Evolutionary conservation across 2,113 vertebrate genomes (phyloP).

Genomic region (Gasterosteus aculeatus): DNA sequence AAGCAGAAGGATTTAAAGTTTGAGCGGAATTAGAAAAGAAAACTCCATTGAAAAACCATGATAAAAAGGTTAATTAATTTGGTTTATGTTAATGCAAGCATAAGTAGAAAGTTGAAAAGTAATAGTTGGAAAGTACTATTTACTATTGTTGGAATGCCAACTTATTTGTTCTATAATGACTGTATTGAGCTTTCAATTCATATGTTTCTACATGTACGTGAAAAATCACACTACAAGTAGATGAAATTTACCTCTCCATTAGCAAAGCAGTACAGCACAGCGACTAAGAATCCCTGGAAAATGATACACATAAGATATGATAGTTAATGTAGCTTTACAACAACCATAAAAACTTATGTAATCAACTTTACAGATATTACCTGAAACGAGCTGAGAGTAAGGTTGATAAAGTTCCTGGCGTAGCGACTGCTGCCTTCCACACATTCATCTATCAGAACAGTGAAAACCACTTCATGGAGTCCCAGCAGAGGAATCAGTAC

Average conservation of each 20-base stretch:
- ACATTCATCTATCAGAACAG: constrained; percentile 88
- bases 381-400: constrained; percentile 93
- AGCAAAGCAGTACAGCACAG: constrained; percentile 93
- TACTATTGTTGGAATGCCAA: too few relatives aligned
- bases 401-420: constrained; percentile 87
- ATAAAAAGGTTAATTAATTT: too few relatives aligned
- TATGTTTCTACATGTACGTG: background rate
- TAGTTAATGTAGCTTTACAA: background rate
- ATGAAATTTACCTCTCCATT: constrained; percentile 90
- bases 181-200: background rate
- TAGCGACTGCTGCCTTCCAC: constrained; percentile 83
- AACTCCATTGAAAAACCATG: too few relatives aligned
- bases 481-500: constrained; percentile 93
- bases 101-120: too few relatives aligned
- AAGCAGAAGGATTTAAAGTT: too few relatives aligned
- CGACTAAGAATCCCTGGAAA: constrained; percentile 91
- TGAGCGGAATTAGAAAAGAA: too few relatives aligned
- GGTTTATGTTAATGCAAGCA: too few relatives aligned
- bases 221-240: background rate
- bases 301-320: constrained; percentile 24
- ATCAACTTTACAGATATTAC: constrained; percentile 48
- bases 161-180: background rate
- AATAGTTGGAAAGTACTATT: too few relatives aligned
- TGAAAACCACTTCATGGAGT: constrained; percentile 92
- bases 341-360: background rate